Evolutionary conservation across 2,113 vertebrate genomes (phyloP).

Genomic region (Rattus rattus): DNA sequence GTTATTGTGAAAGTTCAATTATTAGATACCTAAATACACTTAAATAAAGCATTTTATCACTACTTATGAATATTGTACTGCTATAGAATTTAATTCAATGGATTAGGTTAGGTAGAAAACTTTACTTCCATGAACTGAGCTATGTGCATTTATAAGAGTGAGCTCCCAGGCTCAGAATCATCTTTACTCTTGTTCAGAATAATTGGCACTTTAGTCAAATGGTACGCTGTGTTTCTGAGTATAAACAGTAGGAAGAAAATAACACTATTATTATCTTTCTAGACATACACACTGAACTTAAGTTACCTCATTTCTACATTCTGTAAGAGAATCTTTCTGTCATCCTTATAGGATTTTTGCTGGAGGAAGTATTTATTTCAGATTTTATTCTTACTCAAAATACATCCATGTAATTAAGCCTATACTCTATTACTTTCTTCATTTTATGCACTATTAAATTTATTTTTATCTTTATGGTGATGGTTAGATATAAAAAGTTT

Average conservation of each 20-base stretch:
- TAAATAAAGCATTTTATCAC: neutral
- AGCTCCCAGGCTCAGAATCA: neutral
- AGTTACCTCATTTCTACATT: neutral
- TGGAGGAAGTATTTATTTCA: neutral
- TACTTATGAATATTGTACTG: neutral
- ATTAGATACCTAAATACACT: neutral
- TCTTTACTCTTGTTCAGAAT: neutral
- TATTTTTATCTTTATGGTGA: slow-evolving; percentile 31
- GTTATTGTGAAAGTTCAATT: neutral
- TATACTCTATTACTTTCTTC: slow-evolving; percentile 34
- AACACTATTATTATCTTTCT: neutral
- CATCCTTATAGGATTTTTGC: neutral
- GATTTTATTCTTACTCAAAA: neutral
- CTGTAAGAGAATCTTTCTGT: neutral
- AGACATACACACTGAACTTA: neutral
- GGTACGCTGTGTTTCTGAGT: neutral
- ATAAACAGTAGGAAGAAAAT: neutral
- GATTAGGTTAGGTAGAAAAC: neutral
- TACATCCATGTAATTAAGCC: slow-evolving; percentile 25
- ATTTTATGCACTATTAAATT: slow-evolving; percentile 63
- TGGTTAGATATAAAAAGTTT: slow-evolving; percentile 26
- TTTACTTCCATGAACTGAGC: neutral
- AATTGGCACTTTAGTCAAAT: neutral
- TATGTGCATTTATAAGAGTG: neutral
- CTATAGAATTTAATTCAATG: neutral